phyloP scores from a whole-genome alignment of 2,797 vertebrate genomes.

The Otolemur crassicaudatus region DNA sequence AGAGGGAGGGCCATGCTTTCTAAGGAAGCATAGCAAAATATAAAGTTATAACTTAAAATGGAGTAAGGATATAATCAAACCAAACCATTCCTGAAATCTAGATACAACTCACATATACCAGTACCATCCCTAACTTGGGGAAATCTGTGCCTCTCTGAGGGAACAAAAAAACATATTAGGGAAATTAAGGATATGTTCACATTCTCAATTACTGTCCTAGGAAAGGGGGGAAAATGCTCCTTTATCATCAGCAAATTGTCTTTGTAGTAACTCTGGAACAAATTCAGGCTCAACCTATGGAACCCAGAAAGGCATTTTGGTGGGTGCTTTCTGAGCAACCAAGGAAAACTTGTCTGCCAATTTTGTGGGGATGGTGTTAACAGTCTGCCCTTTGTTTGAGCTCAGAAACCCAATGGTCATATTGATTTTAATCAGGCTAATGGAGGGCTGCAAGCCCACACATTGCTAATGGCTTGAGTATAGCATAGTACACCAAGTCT shows the following conservation, averaged over 20 bases:
- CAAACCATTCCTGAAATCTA: background rate
- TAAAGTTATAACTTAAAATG: background rate
- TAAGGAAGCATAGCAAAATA: background rate
- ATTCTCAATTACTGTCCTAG: background rate
- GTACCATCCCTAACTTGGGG: background rate
- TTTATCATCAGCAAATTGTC: background rate
- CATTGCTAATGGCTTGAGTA: background rate
- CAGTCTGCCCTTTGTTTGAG: background rate
- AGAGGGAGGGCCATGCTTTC: background rate
- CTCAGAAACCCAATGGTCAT: background rate
- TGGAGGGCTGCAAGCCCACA: background rate
- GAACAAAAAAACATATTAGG: background rate
- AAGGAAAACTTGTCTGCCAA: background rate
- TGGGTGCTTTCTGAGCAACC: background rate
- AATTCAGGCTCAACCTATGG: slow-evolving; percentile 7
- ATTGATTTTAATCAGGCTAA: background rate
- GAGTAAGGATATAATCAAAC: background rate
- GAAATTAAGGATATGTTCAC: no score
- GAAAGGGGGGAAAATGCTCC: background rate
- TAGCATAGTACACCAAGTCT: background rate
- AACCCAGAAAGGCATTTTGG: background rate
- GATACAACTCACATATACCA: background rate
- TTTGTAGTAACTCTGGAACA: background rate
- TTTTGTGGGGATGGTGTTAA: background rate
- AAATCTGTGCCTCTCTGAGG: background rate